Evolutionary conservation across 2,113 vertebrate species (phyloP).

Genomic region (Spheniscus mendiculus): DNA sequence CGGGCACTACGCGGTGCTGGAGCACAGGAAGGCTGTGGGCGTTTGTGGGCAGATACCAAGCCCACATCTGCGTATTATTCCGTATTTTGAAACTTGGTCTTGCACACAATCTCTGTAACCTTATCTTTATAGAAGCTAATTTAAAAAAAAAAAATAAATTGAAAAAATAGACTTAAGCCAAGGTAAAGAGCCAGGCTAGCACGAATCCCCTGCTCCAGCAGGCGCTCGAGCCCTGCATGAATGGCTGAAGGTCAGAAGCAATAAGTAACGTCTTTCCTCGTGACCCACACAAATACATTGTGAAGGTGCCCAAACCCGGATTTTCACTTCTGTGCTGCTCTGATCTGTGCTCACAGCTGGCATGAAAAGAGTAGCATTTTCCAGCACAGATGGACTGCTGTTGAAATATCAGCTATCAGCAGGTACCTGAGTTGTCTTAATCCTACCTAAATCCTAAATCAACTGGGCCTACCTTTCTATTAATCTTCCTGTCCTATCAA

Average conservation of each 20-base stretch:
- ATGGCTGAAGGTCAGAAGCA: background rate
- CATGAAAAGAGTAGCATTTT: background rate
- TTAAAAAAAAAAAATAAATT: background rate
- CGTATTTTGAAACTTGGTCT: background rate
- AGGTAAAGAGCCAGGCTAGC: background rate
- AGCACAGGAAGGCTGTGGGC: background rate
- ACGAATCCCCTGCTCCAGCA: background rate
- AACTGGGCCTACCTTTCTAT: background rate
- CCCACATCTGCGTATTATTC: background rate
- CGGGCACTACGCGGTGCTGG: accelerated
- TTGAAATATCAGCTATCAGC: conserved; percentile 51
- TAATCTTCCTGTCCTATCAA: conserved; percentile 40
- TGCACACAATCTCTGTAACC: background rate
- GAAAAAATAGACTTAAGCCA: background rate
- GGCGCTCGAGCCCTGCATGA: accelerated
- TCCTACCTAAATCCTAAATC: conserved; percentile 50
- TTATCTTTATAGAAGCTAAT: background rate
- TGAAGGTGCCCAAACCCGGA: background rate
- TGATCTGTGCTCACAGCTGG: background rate
- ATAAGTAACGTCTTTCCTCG: accelerated
- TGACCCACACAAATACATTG: accelerated
- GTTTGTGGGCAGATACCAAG: background rate
- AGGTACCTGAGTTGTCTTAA: conserved; percentile 47
- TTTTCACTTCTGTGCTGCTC: background rate
- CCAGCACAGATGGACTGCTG: background rate